Percentiles rank a stretch among this genome's conserved stretches.
Conservation (phyloP, 2,888 invertebrate species). For the Epicampocera succincta region DNA sequence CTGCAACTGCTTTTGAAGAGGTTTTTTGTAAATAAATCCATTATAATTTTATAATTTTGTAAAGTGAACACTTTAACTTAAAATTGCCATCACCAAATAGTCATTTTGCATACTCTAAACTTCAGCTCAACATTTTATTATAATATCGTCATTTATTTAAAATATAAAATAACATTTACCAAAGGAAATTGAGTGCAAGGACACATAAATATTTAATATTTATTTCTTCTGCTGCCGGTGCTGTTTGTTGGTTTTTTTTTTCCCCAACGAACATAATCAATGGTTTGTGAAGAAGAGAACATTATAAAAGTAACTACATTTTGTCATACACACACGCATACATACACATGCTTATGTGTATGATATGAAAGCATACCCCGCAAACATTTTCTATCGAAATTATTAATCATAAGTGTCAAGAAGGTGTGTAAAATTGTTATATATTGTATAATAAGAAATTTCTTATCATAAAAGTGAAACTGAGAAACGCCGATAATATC, state of each 20-base stretch:
- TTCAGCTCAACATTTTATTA: constrained; percentile 1
- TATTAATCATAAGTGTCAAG: no score
- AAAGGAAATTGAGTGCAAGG: constrained; percentile 54
- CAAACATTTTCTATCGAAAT: no score
- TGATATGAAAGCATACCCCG: no score
- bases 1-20: no score
- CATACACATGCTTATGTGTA: background rate
- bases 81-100: background rate
- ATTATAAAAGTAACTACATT: background rate
- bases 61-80: background rate
- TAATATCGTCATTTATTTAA: constrained; percentile 16
- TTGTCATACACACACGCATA: background rate
- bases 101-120: constrained; percentile 26
- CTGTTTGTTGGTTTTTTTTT: background rate
- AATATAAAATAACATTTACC: constrained; percentile 33
- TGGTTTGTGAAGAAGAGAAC: constrained; percentile 34
- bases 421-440: no score
- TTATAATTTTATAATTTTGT: no score
- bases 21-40: no score
- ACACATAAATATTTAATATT: constrained; percentile 56
- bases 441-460: no score
- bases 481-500: no score
- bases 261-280: constrained; percentile 36
- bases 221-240: constrained; percentile 22
- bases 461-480: no score